Evolutionary conservation across 2,888 invertebrate species (phyloP).

Genomic region (Agrochola litura): DNA sequence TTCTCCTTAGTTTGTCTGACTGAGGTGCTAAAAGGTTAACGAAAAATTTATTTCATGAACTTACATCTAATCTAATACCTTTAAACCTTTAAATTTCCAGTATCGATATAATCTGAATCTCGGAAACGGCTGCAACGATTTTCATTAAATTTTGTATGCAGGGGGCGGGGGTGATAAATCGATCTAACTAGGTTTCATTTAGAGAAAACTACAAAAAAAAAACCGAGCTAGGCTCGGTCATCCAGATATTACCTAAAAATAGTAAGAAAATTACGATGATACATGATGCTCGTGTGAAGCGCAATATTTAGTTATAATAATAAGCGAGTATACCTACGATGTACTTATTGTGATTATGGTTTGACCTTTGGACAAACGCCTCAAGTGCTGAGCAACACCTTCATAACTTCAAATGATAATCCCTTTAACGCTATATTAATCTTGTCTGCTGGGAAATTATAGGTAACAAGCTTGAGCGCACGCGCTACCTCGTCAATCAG

Average conservation of each 20-base stretch:
- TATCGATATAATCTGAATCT: too few species aligned
- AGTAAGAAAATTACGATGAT: conserved; percentile 58
- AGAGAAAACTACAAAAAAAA: too few species aligned
- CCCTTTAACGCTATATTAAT: conserved; percentile 75
- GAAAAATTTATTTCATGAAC: conserved; percentile 61
- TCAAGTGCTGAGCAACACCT: conserved; percentile 67
- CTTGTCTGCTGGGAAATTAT: conserved; percentile 74
- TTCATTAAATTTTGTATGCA: too few species aligned
- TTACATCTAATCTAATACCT: conserved; percentile 5
- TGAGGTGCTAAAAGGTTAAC: conserved; percentile 57
- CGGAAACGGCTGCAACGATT: too few species aligned
- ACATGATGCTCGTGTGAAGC: conserved; percentile 22
- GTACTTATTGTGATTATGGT: conserved; percentile 50
- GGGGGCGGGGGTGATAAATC: too few species aligned
- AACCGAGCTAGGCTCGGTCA: too few species aligned
- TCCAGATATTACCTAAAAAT: conserved; percentile 19
- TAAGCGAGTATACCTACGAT: conserved; percentile 17
- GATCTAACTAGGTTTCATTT: too few species aligned
- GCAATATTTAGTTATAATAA: conserved; percentile 33
- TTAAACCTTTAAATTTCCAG: too few species aligned
- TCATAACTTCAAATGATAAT: conserved; percentile 68
- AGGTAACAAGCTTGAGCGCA: conserved; percentile 73
- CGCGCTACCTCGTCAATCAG: conserved; percentile 74
- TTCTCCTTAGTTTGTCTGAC: conserved; percentile 27
- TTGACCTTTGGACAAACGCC: conserved; percentile 76